These are phyloP conservation scores for Diarsia brunnea DNA, from an alignment of 2,888 invertebrate genomes.

Conservation along the genomic window DNA sequence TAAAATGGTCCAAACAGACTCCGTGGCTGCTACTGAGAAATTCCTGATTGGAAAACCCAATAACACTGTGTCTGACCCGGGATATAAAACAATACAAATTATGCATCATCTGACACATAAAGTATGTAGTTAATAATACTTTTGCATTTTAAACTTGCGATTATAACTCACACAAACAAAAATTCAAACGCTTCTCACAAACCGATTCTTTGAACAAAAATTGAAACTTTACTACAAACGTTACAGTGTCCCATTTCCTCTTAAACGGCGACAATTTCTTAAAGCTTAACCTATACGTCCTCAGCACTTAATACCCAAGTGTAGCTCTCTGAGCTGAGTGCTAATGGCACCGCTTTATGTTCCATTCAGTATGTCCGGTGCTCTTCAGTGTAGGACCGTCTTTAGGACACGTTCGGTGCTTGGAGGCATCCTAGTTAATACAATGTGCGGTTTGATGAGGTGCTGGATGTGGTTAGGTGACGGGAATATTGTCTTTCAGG, in stretches of 20 bases:
- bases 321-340: constrained; percentile 1
- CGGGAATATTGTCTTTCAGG: neutral
- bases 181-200: too few species aligned
- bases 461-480: neutral
- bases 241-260: neutral
- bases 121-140: too few species aligned
- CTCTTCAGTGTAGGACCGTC: neutral
- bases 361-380: constrained; percentile 5
- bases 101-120: too few species aligned
- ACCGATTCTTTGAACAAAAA: neutral
- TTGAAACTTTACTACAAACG: neutral
- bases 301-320: constrained; percentile 15
- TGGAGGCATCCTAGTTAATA: neutral
- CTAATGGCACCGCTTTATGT: constrained; percentile 10
- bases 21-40: too few species aligned
- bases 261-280: neutral
- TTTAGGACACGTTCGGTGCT: neutral
- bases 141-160: too few species aligned
- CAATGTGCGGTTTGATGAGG: neutral
- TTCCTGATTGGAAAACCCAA: too few species aligned
- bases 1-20: too few species aligned
- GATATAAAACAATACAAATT: too few species aligned
- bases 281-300: neutral
- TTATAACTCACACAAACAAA: too few species aligned
- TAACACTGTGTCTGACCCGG: too few species aligned